Evolutionary conservation across 2,888 invertebrate genomes (phyloP).

Genomic region (Lagria hirta): DNA sequence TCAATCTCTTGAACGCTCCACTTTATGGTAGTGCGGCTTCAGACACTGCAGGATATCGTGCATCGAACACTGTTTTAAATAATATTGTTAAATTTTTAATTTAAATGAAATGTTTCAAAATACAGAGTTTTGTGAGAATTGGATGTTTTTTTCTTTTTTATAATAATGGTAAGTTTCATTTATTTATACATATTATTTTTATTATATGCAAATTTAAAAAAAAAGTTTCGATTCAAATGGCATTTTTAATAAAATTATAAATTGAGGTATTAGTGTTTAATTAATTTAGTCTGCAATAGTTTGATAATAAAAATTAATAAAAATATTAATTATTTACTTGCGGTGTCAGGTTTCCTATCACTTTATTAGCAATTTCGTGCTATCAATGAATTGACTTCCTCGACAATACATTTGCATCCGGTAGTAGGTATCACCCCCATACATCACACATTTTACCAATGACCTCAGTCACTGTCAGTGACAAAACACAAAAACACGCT

Average conservation of each 20-base stretch:
- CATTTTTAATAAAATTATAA: no score
- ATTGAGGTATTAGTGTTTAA: no score
- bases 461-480: slow-evolving; percentile 37
- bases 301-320: no score
- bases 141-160: no score
- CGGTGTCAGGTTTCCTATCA: slow-evolving; percentile 15
- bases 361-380: slow-evolving; percentile 25
- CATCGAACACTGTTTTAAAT: no score
- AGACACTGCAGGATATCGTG: slow-evolving; percentile 22
- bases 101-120: not conserved
- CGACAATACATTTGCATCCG: slow-evolving; percentile 33
- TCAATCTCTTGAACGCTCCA: slow-evolving; percentile 30
- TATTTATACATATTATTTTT: no score
- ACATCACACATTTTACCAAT: slow-evolving; percentile 34
- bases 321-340: no score
- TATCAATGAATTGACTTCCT: slow-evolving; percentile 35
- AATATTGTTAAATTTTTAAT: not conserved
- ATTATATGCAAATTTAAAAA: no score
- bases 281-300: no score
- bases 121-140: not conserved
- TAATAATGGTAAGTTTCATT: no score
- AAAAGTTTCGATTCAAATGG: no score
- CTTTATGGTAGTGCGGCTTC: slow-evolving; percentile 26
- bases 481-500: slow-evolving; percentile 23
- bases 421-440: slow-evolving; percentile 36